Evolutionary conservation across 2,113 vertebrate species (phyloP), one percentile per base, ranked within the genome.

Genomic region (Panthera tigris): DNA sequence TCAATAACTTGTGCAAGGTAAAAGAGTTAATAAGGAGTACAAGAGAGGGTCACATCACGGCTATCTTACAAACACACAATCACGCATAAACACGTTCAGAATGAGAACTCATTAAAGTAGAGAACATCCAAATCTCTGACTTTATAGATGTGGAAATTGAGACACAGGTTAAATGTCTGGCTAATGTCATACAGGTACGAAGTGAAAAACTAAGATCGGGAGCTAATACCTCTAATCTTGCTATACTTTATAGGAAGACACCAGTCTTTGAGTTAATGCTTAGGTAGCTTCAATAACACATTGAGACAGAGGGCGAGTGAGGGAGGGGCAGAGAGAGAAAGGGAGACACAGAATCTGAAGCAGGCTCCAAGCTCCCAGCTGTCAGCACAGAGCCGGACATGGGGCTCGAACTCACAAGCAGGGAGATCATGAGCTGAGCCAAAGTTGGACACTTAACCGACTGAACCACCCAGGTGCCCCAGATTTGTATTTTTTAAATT

Each of bases 31-130:
- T 61, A 83, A 95, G 50, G 63, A 12, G 23, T 89, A 71, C 7
- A 71, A 9, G 23, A 86, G 41, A 12, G 19, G 13, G 94, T 79
- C 79, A 91, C 91, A 29, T 9, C 57, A 97, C 81, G 8, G 41
- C 16, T 71, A 1, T 39, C 3, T 88, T 85, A 71, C 9, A 52
- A 88, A 74, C 27, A 83, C 3, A 83, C 18, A 94, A 68, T 27
- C 5, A 69, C 65, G 65, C 1, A 88, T 10, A 83, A 91, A 94
- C 33, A 86, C 19, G 66, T 83, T 82, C 39, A 85, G 27, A 89
- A 41, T 82, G 29, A 96, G 96, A 36, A 84, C 66, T 80, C 36
- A 66, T 91, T 93, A 79, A 96, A 94, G 55, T 16, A 73, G 36
- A 63, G 21, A 16, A 33, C 39, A 74, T 61, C 7, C 18, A 61